phyloP scores from a whole-genome alignment of 2,888 invertebrate genomes.

The Operophtera brumata region DNA sequence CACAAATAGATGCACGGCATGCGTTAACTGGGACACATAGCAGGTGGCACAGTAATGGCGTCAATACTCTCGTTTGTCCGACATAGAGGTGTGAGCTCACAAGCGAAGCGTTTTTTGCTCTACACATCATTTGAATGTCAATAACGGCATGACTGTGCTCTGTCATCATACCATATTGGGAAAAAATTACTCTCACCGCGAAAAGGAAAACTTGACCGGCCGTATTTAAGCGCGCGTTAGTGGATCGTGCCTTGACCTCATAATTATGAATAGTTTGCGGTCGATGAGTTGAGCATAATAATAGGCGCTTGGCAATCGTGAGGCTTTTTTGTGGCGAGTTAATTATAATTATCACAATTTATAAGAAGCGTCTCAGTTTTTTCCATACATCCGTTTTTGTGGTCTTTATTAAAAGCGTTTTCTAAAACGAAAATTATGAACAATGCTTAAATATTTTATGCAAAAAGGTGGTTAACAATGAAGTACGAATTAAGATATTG shows the following conservation, averaged over 20 bases:
- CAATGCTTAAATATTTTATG: not conserved
- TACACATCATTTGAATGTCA: slow-evolving; percentile 65
- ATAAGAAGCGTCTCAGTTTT: slow-evolving; percentile 23
- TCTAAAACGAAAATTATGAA: not conserved
- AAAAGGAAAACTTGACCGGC: slow-evolving; percentile 62
- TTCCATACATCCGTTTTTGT: slow-evolving; percentile 21
- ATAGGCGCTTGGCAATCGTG: slow-evolving; percentile 39
- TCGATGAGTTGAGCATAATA: slow-evolving; percentile 44
- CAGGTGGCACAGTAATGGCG: slow-evolving; percentile 56
- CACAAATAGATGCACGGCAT: slow-evolving; percentile 50
- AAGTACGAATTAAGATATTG: slow-evolving; percentile 34
- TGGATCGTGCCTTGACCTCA: slow-evolving; percentile 60
- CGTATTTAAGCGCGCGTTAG: slow-evolving; percentile 50
- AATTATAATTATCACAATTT: slow-evolving; percentile 31
- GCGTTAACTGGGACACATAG: slow-evolving; percentile 52
- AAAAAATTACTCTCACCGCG: slow-evolving; percentile 65
- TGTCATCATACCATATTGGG: slow-evolving; percentile 59
- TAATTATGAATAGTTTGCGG: slow-evolving; percentile 45
- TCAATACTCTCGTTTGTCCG: slow-evolving; percentile 62
- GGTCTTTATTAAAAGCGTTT: slow-evolving; percentile 12
- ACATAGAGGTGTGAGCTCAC: slow-evolving; percentile 56
- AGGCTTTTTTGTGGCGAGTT: slow-evolving; percentile 28
- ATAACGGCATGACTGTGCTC: slow-evolving; percentile 62
- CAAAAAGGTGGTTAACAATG: not conserved
- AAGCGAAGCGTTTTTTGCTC: slow-evolving; percentile 63